Evolutionary conservation across 2,888 invertebrate species (phyloP), one percentile per base, ranked within the genome.

Genomic region (Drosophila kambysellisi): DNA sequence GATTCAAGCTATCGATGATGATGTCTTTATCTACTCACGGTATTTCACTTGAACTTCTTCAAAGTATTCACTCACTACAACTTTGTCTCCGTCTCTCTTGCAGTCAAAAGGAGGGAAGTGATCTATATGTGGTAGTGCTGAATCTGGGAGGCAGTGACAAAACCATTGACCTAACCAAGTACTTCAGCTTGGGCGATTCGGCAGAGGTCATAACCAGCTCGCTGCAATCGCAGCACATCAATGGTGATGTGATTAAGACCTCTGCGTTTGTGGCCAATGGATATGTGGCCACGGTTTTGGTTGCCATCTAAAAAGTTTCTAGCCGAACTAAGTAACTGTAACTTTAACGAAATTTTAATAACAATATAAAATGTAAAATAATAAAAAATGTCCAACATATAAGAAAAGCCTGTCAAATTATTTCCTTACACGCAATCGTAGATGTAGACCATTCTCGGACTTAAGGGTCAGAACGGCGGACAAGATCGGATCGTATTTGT

Each of bases 81-180:
- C 17, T 3, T 4, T 20, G 6, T 20, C 0, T 8, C 2, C 15
- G 12, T 41, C 9, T 35, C 1, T 7, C 0, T n/a, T 54, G 7
- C 50, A 92, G 92, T 2, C 81, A 92, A 73, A 84, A 88, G 57
- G 3, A 69, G 1, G 91, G 82, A 29, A 91, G 91, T 62, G 92
- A 92, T 52, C 70, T 87, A 0, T 93, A 93, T 75, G 92, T 93
- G 0, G 91, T 95, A 25, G 83, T 95, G 9, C 92, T 95, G 71
- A 96, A 96, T 89, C 91, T 95, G 35, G 94, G 93, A 0, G 88
- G 88, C 7, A 88, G 88, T 20, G 91, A 93, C 32, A 94, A 94
- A 81, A 86, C 81, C 1, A 92, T 94, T 1, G 93, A 94, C 73
- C 92, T 95, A 2, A 94, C 91, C 32, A 50, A 72, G 12, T 76